Percentiles rank a stretch among this genome's conserved stretches.
Conservation (phyloP, 2,113 vertebrate species). For the Hypanus sabinus region DNA sequence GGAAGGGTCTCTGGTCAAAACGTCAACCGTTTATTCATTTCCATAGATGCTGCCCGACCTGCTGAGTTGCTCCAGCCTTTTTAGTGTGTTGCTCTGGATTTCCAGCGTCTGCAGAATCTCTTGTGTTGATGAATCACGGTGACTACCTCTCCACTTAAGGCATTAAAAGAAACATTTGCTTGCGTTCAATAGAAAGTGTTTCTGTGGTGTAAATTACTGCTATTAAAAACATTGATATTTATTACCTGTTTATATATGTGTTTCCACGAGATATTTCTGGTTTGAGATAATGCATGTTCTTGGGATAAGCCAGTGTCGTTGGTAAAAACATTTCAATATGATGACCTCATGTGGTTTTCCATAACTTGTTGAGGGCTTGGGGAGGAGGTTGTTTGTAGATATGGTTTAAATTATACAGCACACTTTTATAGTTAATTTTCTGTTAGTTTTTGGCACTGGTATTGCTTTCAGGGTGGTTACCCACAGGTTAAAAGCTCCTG, state of each 20-base stretch:
- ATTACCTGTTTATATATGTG: neutral
- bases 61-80: no score
- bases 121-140: no score
- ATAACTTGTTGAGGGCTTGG: neutral
- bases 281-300: neutral
- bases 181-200: neutral
- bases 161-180: neutral
- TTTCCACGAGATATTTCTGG: neutral
- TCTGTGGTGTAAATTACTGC: neutral
- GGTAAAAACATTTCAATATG: constrained; percentile 11
- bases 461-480: neutral
- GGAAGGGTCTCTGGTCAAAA: no score
- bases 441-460: neutral
- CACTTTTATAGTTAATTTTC: neutral
- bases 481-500: neutral
- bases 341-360: neutral
- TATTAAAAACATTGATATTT: neutral
- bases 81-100: no score
- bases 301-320: neutral
- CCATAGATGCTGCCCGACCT: no score
- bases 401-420: neutral
- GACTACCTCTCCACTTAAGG: neutral
- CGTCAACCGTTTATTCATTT: no score
- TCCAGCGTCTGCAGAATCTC: no score
- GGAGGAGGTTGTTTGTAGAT: neutral